Percentiles rank a stretch among this genome's conserved stretches.
Evolutionary conservation across 2,888 invertebrate genomes (phyloP).

Genomic region (Tridacna gigas): DNA sequence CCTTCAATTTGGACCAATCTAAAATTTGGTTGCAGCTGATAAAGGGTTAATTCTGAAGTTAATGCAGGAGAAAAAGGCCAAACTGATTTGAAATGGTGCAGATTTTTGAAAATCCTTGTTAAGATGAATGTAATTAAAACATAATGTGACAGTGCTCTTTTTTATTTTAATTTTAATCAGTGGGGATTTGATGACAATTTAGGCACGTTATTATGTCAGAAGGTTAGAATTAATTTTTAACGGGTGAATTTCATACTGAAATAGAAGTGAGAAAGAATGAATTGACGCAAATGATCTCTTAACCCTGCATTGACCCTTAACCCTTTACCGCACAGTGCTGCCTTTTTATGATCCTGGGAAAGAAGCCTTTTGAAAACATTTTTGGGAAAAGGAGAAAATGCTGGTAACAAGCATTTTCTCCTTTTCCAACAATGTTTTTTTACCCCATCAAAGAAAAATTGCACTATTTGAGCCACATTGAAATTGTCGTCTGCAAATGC

Average conservation of each 20-base stretch:
- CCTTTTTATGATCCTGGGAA: background rate
- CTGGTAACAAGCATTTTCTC: background rate
- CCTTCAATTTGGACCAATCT: too few relatives aligned
- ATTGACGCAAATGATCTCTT: background rate
- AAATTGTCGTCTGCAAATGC: background rate
- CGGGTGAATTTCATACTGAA: background rate
- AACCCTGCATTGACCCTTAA: background rate
- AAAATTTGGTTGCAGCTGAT: too few relatives aligned
- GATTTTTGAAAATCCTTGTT: background rate
- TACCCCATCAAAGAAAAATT: background rate
- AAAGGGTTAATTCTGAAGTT: too few relatives aligned
- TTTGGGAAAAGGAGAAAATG: background rate
- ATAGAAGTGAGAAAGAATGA: background rate
- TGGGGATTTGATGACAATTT: slow-evolving; percentile 12
- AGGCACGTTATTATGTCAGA: background rate
- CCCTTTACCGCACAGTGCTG: background rate
- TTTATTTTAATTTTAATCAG: slow-evolving; percentile 16
- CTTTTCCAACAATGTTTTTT: background rate
- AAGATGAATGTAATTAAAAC: slow-evolving; percentile 18
- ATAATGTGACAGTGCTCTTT: slow-evolving; percentile 1
- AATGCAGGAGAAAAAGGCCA: too few relatives aligned
- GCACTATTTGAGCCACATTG: background rate
- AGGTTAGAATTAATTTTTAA: background rate
- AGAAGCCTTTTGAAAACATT: background rate
- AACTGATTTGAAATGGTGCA: background rate